These are phyloP conservation scores for Pristionchus maxplancki DNA, from an alignment of 2,888 invertebrate species.

Conservation along the genomic window DNA sequence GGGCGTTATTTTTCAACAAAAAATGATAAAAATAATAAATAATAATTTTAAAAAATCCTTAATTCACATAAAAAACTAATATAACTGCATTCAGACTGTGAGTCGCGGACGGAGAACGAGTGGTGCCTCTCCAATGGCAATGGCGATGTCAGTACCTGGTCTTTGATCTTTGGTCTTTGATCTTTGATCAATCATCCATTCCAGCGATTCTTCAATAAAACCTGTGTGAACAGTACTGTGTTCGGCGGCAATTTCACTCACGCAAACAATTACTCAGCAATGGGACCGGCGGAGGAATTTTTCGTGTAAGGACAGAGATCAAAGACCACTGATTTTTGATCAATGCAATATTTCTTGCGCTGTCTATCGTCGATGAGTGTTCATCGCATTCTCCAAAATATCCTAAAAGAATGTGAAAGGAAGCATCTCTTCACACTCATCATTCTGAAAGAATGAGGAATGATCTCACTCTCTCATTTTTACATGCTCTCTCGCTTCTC, in stretches of 20 bases:
- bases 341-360: too few species aligned
- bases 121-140: not conserved
- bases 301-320: conserved; percentile 21
- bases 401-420: not conserved
- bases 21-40: not conserved
- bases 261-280: not conserved
- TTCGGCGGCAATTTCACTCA: not conserved
- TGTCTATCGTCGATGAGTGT: not conserved
- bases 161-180: not conserved
- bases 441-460: too few species aligned
- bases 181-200: not conserved
- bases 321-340: too few species aligned
- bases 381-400: not conserved
- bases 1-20: not conserved
- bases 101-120: not conserved
- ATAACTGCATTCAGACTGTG: not conserved
- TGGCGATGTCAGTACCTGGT: not conserved
- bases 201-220: not conserved
- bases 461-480: too few species aligned
- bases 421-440: too few species aligned
- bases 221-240: not conserved
- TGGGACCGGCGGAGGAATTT: conserved; percentile 37
- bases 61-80: too few species aligned
- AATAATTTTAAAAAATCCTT: not conserved
- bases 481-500: too few species aligned